Conservation (phyloP, 1,140 invertebrate genomes). For the Zaprionus taronus region DNA sequence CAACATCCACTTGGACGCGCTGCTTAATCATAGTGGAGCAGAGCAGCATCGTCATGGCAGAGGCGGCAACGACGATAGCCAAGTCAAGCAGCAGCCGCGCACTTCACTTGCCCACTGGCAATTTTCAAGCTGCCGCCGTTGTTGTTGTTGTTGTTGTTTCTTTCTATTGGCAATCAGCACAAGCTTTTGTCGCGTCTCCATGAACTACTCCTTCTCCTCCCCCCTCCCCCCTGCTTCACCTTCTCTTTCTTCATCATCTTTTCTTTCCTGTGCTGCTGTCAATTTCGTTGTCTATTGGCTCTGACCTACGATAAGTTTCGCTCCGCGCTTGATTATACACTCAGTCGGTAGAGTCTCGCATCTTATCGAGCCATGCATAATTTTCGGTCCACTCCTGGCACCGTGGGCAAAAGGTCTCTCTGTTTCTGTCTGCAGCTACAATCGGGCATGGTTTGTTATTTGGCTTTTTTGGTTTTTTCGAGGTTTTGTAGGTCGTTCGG, state of each 20-base stretch:
- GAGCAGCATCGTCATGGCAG: conserved; percentile 22
- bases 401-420: conserved; percentile 44
- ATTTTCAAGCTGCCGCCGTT: conserved; percentile 24
- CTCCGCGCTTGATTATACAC: conserved; percentile 67
- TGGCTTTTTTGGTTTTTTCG: background rate
- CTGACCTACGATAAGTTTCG: conserved; percentile 74
- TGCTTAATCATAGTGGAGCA: conserved; percentile 75
- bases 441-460: conserved; percentile 22
- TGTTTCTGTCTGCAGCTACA: background rate
- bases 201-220: background rate
- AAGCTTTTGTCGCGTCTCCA: conserved; percentile 29
- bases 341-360: conserved; percentile 39
- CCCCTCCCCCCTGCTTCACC: conserved; percentile 11
- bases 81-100: conserved; percentile 39
- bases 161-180: conserved; percentile 57
- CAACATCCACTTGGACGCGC: conserved; percentile 39
- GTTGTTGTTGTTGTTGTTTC: conserved; percentile 25
- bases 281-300: conserved; percentile 59
- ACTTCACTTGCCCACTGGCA: conserved; percentile 56
- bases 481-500: conserved; percentile 48
- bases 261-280: conserved; percentile 41
- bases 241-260: conserved; percentile 12
- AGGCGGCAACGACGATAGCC: conserved; percentile 9
- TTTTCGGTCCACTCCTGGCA: conserved; percentile 30
- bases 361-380: conserved; percentile 62